Percentiles rank a stretch among this genome's conserved stretches.
These are phyloP conservation scores for Saturnia japonica DNA, from an alignment of 2,888 invertebrate species.

Conservation along the genomic window DNA sequence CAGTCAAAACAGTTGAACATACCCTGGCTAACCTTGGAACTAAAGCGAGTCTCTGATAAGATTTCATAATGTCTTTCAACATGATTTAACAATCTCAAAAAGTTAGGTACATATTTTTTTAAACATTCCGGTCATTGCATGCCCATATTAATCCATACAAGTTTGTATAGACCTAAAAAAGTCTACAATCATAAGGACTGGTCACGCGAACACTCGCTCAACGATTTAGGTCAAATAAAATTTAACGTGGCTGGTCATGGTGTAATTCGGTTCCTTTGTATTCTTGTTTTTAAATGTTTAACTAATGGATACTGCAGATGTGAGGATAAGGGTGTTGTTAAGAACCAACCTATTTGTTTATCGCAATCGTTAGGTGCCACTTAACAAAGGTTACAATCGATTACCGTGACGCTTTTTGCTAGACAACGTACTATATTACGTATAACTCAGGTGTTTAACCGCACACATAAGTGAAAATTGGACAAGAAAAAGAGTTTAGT, in stretches of 20 bases:
- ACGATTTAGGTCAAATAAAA: conserved; percentile 5
- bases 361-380: too few species aligned
- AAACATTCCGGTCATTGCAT: not conserved
- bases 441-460: not conserved
- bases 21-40: not conserved
- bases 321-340: not conserved
- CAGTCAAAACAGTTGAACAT: too few species aligned
- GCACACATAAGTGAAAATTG: not conserved
- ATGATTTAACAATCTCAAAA: too few species aligned
- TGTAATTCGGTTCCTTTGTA: not conserved
- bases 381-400: too few species aligned
- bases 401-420: too few species aligned
- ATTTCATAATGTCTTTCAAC: not conserved
- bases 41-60: not conserved
- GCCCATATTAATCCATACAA: not conserved
- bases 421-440: too few species aligned
- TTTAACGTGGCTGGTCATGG: not conserved
- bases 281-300: not conserved
- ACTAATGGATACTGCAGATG: not conserved
- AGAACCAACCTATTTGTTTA: not conserved
- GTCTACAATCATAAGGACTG: conserved; percentile 1
- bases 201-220: conserved; percentile 3
- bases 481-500: too few species aligned
- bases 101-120: too few species aligned
- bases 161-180: not conserved